Evolutionary conservation across 2,888 invertebrate species (phyloP).

Genomic region (Noctua janthe): DNA sequence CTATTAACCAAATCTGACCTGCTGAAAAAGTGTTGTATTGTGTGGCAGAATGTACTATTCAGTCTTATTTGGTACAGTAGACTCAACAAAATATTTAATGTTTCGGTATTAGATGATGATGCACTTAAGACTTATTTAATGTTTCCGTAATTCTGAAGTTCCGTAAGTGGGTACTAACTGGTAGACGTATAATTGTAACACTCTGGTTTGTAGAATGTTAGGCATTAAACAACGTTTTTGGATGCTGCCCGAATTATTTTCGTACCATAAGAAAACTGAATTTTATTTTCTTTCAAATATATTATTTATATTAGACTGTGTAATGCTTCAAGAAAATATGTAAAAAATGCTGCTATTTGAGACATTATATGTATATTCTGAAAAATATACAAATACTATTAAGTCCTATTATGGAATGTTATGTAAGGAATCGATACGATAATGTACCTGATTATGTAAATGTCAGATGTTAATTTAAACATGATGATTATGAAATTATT

Average conservation of each 20-base stretch:
- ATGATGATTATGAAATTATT: conserved; percentile 36
- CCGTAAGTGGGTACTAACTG: not conserved
- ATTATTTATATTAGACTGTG: not conserved
- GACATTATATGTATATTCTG: not conserved
- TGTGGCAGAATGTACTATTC: not conserved
- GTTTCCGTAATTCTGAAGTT: not conserved
- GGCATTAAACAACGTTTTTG: not conserved
- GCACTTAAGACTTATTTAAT: not conserved
- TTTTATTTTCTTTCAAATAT: not conserved
- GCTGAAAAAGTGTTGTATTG: not conserved
- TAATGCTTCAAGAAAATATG: not conserved
- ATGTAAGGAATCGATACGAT: conserved; percentile 25
- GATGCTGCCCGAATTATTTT: not conserved
- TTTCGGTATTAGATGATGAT: not conserved
- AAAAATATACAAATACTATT: conserved; percentile 25
- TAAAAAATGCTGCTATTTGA: not conserved
- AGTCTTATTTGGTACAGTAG: not conserved
- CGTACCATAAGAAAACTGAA: not conserved
- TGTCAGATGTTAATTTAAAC: conserved; percentile 45
- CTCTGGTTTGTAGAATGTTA: not conserved
- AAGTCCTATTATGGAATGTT: conserved; percentile 19
- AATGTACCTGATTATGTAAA: conserved; percentile 40
- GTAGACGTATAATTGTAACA: not conserved
- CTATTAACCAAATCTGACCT: not conserved
- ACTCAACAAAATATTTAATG: not conserved